Evolutionary conservation across 1,140 invertebrate genomes (phyloP).

Genomic region (Neodiprion pinetum): DNA sequence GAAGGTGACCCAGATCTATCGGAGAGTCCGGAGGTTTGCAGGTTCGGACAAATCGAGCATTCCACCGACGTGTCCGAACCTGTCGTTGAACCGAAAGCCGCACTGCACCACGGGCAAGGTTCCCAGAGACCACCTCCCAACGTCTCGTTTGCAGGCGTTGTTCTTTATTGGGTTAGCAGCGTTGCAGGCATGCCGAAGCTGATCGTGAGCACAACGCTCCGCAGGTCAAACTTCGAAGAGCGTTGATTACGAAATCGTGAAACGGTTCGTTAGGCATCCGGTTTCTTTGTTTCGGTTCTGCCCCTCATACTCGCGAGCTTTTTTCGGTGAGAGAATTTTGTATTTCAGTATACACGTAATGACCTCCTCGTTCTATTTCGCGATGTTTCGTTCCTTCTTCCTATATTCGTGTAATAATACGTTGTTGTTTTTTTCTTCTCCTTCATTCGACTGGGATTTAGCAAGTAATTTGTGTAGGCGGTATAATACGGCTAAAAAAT

Average conservation of each 20-base stretch:
- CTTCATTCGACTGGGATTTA: too few species aligned
- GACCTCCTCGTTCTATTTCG: too few species aligned
- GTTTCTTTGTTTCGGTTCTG: neutral
- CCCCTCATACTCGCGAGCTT: neutral
- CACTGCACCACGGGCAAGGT: neutral
- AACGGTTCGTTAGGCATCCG: slow-evolving; percentile 1
- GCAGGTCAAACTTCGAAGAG: neutral
- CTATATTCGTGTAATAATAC: too few species aligned
- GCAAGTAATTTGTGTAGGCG: too few species aligned
- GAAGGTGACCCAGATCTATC: slow-evolving; percentile 5
- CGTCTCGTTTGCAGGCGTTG: too few species aligned
- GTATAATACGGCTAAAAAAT: too few species aligned
- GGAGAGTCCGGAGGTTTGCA: neutral
- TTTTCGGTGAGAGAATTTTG: neutral
- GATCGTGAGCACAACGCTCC: neutral
- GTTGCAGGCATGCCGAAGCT: too few species aligned
- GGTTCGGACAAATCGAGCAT: slow-evolving; percentile 1
- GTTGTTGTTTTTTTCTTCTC: too few species aligned
- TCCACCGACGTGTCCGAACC: neutral
- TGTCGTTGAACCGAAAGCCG: neutral
- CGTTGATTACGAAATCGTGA: neutral
- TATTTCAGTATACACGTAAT: too few species aligned
- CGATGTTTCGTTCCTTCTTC: too few species aligned
- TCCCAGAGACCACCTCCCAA: neutral
- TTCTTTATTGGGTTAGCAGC: too few species aligned